These are phyloP conservation scores for Drosophila pegasa DNA, from an alignment of 2,888 invertebrate genomes.

Conservation along the genomic window DNA sequence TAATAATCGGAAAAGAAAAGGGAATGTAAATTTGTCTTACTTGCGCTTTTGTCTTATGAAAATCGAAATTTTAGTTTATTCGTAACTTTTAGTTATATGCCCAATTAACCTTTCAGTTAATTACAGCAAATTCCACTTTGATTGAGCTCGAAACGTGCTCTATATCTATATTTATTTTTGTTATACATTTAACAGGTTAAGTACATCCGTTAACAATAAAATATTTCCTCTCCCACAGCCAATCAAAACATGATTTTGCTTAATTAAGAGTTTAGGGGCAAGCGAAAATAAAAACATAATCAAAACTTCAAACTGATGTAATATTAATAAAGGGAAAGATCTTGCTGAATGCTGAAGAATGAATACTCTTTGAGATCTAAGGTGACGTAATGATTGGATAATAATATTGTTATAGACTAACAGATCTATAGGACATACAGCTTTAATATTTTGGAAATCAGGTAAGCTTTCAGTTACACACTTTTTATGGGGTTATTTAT, in stretches of 20 bases:
- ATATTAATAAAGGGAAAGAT: slow-evolving; percentile 14
- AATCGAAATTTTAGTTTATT: slow-evolving; percentile 15
- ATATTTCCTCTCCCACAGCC: slow-evolving; percentile 43
- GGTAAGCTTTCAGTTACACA: too few species aligned
- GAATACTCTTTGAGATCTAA: background rate
- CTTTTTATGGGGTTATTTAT: too few species aligned
- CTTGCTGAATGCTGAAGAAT: background rate
- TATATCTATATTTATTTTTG: slow-evolving; percentile 11
- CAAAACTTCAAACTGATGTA: slow-evolving; percentile 36
- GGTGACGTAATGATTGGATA: background rate
- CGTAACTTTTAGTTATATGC: slow-evolving; percentile 5
- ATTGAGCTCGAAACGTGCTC: slow-evolving; percentile 9
- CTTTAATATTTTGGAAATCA: too few species aligned
- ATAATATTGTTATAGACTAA: background rate
- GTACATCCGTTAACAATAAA: slow-evolving; percentile 55
- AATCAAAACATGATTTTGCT: slow-evolving; percentile 58
- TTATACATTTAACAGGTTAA: slow-evolving; percentile 39
- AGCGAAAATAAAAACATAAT: slow-evolving; percentile 22
- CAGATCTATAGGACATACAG: too few species aligned
- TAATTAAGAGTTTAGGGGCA: slow-evolving; percentile 59
- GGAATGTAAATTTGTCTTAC: slow-evolving; percentile 37
- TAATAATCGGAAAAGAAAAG: slow-evolving; percentile 33
- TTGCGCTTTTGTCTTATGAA: slow-evolving; percentile 6
- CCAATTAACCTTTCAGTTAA: slow-evolving; percentile 12
- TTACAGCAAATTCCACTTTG: slow-evolving; percentile 4